Conservation (phyloP, 2,797 vertebrate species). For the Iguana delicatissima region DNA sequence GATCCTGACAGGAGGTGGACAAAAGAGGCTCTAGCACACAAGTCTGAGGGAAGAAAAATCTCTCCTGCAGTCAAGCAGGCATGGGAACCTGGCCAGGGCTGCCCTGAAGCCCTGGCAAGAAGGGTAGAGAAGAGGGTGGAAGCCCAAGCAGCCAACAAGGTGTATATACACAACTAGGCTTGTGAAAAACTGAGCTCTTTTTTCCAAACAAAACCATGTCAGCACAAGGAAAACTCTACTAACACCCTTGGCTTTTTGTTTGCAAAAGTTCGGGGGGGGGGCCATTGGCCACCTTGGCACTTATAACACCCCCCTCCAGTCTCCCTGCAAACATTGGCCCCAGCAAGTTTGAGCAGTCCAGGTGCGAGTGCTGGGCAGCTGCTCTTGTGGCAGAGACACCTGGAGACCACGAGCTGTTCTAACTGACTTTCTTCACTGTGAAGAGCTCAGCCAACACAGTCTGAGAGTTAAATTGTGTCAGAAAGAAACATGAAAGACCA, state of each 20-base stretch:
- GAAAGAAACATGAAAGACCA: no score
- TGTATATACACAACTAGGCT: neutral
- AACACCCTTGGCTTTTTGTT: neutral
- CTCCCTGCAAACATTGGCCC: neutral
- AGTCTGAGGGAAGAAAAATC: neutral
- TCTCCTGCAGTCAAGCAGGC: neutral
- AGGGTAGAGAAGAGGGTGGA: neutral
- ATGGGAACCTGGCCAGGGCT: slow-evolving; percentile 5
- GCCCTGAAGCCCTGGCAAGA: neutral
- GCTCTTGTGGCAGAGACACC: neutral
- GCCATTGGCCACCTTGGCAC: neutral
- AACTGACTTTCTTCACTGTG: neutral
- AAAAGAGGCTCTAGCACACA: neutral
- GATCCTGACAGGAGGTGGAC: neutral
- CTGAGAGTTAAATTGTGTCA: neutral
- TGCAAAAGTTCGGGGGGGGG: neutral
- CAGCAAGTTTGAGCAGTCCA: no score
- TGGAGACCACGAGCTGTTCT: neutral
- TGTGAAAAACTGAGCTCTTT: neutral
- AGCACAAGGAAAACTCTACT: neutral
- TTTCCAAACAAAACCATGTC: neutral
- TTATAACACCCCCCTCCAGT: neutral
- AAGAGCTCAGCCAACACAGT: neutral
- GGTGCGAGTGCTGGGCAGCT: no score
- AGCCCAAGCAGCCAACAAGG: neutral